Conservation (phyloP, 2,888 invertebrate species). For the Drosophila tripunctata region DNA sequence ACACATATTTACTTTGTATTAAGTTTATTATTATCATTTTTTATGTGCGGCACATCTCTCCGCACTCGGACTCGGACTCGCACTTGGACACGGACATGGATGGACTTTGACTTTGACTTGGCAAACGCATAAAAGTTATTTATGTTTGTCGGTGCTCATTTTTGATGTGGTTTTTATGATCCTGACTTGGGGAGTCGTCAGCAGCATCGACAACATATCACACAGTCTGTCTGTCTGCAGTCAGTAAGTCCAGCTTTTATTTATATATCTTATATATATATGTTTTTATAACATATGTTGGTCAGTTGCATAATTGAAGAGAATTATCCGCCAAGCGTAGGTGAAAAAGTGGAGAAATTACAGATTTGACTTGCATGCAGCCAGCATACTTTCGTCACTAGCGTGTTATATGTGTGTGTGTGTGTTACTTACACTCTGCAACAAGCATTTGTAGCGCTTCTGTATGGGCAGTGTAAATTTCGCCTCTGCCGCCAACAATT, state of each 20-base stretch:
- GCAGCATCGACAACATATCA: constrained; percentile 27
- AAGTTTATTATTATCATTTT: constrained; percentile 80
- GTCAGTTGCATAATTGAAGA: constrained; percentile 64
- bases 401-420: neutral
- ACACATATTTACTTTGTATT: constrained; percentile 75
- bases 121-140: constrained; percentile 70
- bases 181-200: constrained; percentile 45
- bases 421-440: constrained; percentile 79
- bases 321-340: neutral
- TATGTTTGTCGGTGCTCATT: constrained; percentile 68
- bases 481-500: constrained; percentile 48
- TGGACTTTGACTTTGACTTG: constrained; percentile 2
- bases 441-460: constrained; percentile 81
- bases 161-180: constrained; percentile 74
- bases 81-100: constrained; percentile 17
- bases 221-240: constrained; percentile 14
- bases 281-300: constrained; percentile 52
- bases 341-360: neutral
- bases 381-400: neutral
- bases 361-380: neutral
- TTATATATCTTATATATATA: neutral
- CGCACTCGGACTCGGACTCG: neutral
- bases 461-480: constrained; percentile 78
- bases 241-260: constrained; percentile 9
- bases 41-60: constrained; percentile 54